Evolutionary conservation across 2,113 vertebrate species (phyloP), one percentile per base, ranked within the genome.

Genomic region (Trichechus manatus): DNA sequence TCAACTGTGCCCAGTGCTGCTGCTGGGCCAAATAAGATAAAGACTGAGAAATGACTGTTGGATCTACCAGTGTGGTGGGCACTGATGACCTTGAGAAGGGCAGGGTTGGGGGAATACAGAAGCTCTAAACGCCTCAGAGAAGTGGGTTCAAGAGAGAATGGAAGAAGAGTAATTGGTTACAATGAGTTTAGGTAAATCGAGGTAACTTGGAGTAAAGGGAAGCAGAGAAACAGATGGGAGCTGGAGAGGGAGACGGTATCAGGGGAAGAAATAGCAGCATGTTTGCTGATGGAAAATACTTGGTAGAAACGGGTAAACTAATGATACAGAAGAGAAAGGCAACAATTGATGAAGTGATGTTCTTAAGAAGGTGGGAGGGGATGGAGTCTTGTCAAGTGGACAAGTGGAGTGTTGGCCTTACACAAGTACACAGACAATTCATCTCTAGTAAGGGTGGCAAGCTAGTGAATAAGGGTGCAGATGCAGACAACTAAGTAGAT

Each of bases 401-500:
- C 22, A 61, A 61, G 59, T 22, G 59, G 19, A 4, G 6, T 1
- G 1, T 20, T 3, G n/a, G 10, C 19, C 63, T 20, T 59, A 77
- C 44, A 31, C 1, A 1, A 50, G 53, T 44, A 39, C 27, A 9
- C 1, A 15, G 22, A 10, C 3, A 13, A 2, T 3, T 36, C 56
- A 17, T 27, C 79, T 36, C 20, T 5, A 33, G n/a, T 36, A 56
- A 9, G 79, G 82, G 33, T 81, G 23, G 31, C 6, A 1, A n/a
- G 50, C 42, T 64, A 44, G 61, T 0, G 0, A 33, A 25, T 1
- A 0, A 0, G 6, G 27, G 39, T 85, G 23, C 29, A 86, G 29
- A 33, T 6, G 25, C 31, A 29, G n/a, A 1, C 0, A 47, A 72
- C 78, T 6, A 66, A 86, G 42, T 0, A 50, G 39, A 4, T 1